Conservation (phyloP, 2,113 vertebrate genomes). For the Elanus axillaris region DNA sequence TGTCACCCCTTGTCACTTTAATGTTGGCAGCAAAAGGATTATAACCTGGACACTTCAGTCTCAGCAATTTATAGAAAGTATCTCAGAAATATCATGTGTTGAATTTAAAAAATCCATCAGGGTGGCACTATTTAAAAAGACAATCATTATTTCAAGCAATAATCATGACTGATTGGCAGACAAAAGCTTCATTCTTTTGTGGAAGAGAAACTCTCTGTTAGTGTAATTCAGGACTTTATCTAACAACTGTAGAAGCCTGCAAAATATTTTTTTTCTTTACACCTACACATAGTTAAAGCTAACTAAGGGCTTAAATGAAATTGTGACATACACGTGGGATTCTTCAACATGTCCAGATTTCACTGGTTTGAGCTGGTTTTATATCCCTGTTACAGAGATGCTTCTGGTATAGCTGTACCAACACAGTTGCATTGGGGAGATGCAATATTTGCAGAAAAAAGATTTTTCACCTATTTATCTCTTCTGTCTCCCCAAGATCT, state of each 20-base stretch:
- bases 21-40: background rate
- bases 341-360: background rate
- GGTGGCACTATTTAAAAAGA: background rate
- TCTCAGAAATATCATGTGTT: background rate
- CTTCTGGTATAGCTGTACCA: background rate
- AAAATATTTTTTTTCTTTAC: background rate
- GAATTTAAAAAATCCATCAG: background rate
- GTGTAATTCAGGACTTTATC: background rate
- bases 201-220: background rate
- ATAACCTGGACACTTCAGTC: background rate
- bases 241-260: background rate
- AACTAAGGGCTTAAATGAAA: background rate
- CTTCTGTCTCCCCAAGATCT: background rate
- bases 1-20: background rate
- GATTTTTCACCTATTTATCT: background rate
- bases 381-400: background rate
- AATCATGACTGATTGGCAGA: background rate
- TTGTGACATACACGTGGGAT: background rate
- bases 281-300: background rate
- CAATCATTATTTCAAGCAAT: background rate
- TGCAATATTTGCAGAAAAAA: background rate
- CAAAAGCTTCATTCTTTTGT: background rate
- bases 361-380: background rate
- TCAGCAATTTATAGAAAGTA: background rate
- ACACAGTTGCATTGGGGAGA: background rate